Conservation (phyloP, 2,888 invertebrate species). For the Nysson spinosus region DNA sequence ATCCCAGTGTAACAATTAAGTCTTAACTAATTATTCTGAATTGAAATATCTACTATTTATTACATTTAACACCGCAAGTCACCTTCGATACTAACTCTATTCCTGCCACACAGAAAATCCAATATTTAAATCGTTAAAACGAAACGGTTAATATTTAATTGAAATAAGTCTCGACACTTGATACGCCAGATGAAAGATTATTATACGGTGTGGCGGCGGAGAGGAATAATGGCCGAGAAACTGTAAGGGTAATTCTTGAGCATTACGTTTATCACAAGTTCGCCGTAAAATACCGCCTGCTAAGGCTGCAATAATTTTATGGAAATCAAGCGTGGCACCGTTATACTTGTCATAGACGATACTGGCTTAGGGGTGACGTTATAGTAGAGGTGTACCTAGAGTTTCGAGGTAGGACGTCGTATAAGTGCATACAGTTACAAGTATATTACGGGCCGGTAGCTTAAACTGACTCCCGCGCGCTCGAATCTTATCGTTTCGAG, state of each 20-base stretch:
- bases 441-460: constrained; percentile 44
- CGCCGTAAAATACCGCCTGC: constrained; percentile 6
- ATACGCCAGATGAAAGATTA: too few species aligned
- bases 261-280: constrained; percentile 8
- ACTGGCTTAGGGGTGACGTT: neutral
- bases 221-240: neutral
- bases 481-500: constrained; percentile 55
- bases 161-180: too few species aligned
- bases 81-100: too few species aligned
- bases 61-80: too few species aligned
- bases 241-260: neutral
- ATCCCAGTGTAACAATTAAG: too few species aligned
- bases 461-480: constrained; percentile 54
- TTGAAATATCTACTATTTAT: too few species aligned
- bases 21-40: too few species aligned
- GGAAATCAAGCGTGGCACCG: constrained; percentile 17
- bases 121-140: too few species aligned
- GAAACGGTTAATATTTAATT: too few species aligned
- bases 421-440: constrained; percentile 41
- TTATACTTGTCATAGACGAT: constrained; percentile 3
- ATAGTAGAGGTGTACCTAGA: neutral
- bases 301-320: constrained; percentile 24
- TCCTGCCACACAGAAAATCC: too few species aligned
- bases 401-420: constrained; percentile 15
- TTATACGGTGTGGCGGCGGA: too few species aligned